Percentiles rank a stretch among this genome's conserved stretches.
These are phyloP conservation scores for Dromiciops gliroides DNA, from an alignment of 2,113 vertebrate species.

Conservation along the genomic window DNA sequence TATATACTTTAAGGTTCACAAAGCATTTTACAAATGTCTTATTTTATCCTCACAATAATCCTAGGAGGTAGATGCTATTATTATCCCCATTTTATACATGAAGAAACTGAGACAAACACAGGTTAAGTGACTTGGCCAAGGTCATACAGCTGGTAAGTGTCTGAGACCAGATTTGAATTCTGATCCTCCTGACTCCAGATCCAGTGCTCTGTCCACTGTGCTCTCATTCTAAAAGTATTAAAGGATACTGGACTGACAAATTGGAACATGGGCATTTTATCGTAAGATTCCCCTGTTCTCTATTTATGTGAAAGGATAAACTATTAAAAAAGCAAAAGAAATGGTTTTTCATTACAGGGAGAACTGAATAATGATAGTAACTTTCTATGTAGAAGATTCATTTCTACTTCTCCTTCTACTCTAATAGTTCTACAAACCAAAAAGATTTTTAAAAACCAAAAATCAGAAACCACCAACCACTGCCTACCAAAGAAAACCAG, in stretches of 20 bases:
- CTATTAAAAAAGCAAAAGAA: background rate
- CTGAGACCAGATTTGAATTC: background rate
- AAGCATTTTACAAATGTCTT: background rate
- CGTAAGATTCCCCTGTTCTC: too few relatives aligned
- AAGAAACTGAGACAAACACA: constrained; percentile 4
- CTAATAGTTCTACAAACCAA: background rate
- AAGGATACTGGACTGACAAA: too few relatives aligned
- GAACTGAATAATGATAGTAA: background rate
- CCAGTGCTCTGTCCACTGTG: background rate
- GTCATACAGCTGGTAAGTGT: background rate
- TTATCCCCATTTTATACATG: background rate
- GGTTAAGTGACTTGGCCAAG: background rate
- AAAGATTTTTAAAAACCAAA: background rate
- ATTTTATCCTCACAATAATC: constrained; percentile 3
- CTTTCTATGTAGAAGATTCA: background rate
- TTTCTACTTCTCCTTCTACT: background rate
- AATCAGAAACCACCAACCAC: background rate
- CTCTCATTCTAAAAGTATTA: too few relatives aligned
- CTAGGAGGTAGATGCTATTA: constrained; percentile 13
- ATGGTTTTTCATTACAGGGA: background rate
- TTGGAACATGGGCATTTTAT: too few relatives aligned
- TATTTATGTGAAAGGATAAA: too few relatives aligned
- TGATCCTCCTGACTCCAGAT: background rate
- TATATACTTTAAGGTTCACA: background rate
- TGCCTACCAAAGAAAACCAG: background rate